phyloP scores from a whole-genome alignment of 1,140 invertebrate species.

The Halictus rubicundus region DNA sequence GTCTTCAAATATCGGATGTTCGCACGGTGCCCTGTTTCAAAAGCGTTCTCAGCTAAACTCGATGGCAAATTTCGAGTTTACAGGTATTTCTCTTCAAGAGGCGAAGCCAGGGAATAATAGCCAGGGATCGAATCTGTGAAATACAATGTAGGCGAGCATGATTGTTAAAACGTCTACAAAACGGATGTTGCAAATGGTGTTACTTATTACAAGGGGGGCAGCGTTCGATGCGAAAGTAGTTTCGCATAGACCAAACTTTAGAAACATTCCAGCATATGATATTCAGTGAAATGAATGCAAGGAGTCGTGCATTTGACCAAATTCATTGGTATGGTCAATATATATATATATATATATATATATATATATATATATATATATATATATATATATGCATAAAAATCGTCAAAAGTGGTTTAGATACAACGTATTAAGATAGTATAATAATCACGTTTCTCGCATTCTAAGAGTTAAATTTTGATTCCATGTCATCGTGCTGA shows the following conservation, averaged over 20 bases:
- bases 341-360: no score
- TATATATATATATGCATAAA: no score
- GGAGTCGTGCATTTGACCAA: constrained; percentile 97
- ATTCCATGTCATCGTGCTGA: no score
- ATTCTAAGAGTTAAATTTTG: no score
- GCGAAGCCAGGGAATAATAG: constrained; percentile 86
- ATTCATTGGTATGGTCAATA: constrained; percentile 98
- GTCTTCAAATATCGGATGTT: constrained; percentile 93
- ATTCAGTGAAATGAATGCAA: constrained; percentile 93
- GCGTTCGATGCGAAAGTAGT: constrained; percentile 82
- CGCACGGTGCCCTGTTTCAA: constrained; percentile 88
- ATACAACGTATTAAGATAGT: no score
- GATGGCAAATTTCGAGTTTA: constrained; percentile 92
- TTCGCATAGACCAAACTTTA: constrained; percentile 51
- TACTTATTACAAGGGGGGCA: constrained; percentile 86
- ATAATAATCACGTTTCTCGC: no score
- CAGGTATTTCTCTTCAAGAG: constrained; percentile 96
- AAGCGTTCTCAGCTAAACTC: constrained; percentile 88
- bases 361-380: no score
- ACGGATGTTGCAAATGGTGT: constrained; percentile 85
- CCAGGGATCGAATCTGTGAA: constrained; percentile 89
- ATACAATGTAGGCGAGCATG: constrained; percentile 91
- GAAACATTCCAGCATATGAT: constrained; percentile 80
- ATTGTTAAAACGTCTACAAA: constrained; percentile 97
- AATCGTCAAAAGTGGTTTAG: no score